Base-by-base conservation (phyloP, 2,888 invertebrate species). In the Bellardia bayeri region DNA sequence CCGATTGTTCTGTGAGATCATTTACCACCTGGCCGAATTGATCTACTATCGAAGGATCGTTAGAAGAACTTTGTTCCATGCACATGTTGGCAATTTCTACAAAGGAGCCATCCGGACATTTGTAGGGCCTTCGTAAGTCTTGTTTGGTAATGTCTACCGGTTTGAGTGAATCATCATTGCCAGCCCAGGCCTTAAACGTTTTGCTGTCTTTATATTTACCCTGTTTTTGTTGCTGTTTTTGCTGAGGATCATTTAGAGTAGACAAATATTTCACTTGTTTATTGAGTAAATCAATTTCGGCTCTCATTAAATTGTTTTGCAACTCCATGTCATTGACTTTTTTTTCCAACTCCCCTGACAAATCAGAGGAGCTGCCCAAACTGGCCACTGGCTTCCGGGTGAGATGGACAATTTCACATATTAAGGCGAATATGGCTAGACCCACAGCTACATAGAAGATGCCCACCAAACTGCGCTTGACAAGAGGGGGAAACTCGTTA, bases 241-340 rank as follows among this genome's bases (percentile, higher is more conserved):
- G 87, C 8, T 80, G 69, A 1, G 63, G 49, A 9, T 85, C 87
- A 54, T 84, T 89, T 4, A 90, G 16, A 5, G 86, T 87, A 13
- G 84, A 91, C 14, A 93, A 91, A 86, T 93, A 91, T 23, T 91
- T 90, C 0, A 93, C 89, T 79, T 93, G 92, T 72, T 92, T 93
- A n/a, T 91, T 89, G 37, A 93, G 89, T 54, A 93, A 90, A 81
- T 93, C 93, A 68, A 93, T 93, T 88, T 93, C 93, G 11, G 92
- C 92, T 2, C 93, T 91, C 91, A 93, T 91, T 11, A 93, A 89
- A 89, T 93, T 93, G 83, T 93, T 93, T 72, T 92, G 91, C 51
- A 93, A 75, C 78, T 93, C 93, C 80, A 93, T 87, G 9, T 92
- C 91, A 4, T 78, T 88, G 30, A 93, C 68, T 66, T 91, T 91